Conservation (phyloP, 2,888 invertebrate genomes). For the Lasioglossum lativentre region DNA sequence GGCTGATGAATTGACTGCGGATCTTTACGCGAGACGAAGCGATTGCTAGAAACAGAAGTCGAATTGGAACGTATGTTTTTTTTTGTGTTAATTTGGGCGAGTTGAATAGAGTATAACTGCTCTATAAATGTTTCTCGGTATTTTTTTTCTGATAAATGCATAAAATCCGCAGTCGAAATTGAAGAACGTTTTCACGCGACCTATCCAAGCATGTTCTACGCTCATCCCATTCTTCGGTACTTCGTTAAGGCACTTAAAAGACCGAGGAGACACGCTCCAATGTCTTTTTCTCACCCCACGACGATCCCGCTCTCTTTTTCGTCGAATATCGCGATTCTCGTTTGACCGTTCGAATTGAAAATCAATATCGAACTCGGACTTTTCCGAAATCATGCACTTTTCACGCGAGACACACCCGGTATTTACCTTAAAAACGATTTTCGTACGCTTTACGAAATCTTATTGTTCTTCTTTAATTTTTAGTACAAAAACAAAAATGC, state of each 20-base stretch:
- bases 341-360: not conserved
- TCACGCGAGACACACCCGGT: conserved; percentile 24
- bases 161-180: not conserved
- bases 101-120: not conserved
- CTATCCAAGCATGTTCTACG: conserved; percentile 23
- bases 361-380: not conserved
- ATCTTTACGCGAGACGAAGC: not conserved
- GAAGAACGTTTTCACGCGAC: conserved; percentile 39
- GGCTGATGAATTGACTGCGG: not conserved
- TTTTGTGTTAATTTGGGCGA: not conserved
- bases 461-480: not conserved
- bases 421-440: not conserved
- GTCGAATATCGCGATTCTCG: not conserved
- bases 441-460: not conserved
- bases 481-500: not conserved
- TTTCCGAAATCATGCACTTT: not conserved
- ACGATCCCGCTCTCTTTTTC: conserved; percentile 19
- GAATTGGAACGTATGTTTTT: not conserved
- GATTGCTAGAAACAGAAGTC: not conserved
- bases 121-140: not conserved
- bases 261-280: conserved; percentile 59
- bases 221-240: conserved; percentile 55
- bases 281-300: conserved; percentile 40
- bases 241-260: conserved; percentile 75
- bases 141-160: not conserved